A percentile compares a stretch with the other conserved stretches of the same genome.
Conservation (phyloP, 1,140 invertebrate genomes). For the Calephelis virginiensis region DNA sequence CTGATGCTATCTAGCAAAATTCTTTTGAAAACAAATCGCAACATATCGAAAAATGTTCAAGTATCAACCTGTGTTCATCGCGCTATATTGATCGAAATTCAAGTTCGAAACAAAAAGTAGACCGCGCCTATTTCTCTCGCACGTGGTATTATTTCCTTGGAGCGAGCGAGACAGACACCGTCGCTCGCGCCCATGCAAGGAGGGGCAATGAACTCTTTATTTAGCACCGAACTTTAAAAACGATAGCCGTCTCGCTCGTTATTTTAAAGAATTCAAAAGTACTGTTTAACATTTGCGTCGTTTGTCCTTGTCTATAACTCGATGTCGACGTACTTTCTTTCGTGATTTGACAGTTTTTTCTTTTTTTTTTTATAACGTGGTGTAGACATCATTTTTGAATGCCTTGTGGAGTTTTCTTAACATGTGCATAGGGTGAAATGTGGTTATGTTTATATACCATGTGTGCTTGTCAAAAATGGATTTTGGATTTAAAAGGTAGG, state of each 20-base stretch:
- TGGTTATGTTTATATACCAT: not conserved
- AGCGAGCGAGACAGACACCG: constrained; percentile 35
- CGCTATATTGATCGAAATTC: constrained; percentile 68
- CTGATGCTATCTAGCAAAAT: no score
- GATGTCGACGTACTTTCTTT: constrained; percentile 39
- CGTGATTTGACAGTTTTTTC: constrained; percentile 37
- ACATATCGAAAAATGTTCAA: constrained; percentile 32
- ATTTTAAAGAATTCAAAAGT: constrained; percentile 31
- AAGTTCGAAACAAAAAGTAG: constrained; percentile 65
- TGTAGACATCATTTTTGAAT: constrained; percentile 16
- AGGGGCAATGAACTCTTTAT: constrained; percentile 58
- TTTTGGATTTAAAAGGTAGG: not conserved
- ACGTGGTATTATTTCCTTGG: constrained; percentile 16
- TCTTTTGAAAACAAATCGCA: not conserved
- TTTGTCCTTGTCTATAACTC: constrained; percentile 33
- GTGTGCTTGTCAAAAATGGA: not conserved
- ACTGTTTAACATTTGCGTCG: constrained; percentile 30
- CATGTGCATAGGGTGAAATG: constrained; percentile 7
- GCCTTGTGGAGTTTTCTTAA: constrained; percentile 14
- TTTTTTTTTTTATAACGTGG: constrained; percentile 21
- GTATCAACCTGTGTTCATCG: constrained; percentile 49
- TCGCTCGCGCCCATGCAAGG: constrained; percentile 51
- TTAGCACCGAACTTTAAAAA: constrained; percentile 39
- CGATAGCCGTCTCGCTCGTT: constrained; percentile 43
- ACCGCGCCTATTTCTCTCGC: constrained; percentile 40